Conservation (phyloP, 2,797 vertebrate genomes). For the Myoxocephalus aenaeus region DNA sequence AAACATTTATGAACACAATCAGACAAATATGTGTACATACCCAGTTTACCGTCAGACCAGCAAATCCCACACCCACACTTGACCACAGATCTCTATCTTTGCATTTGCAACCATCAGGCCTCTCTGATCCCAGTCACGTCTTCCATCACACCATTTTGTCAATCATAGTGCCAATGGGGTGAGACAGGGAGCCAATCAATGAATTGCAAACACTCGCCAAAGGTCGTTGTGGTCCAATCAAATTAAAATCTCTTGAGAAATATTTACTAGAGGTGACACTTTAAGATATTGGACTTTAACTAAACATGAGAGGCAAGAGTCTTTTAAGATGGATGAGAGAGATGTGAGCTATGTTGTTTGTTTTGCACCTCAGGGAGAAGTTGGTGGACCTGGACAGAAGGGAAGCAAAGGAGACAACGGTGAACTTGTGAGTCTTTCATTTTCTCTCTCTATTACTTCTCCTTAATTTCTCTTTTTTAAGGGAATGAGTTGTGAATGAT, state of each 20-base stretch:
- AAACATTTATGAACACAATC: constrained; percentile 17
- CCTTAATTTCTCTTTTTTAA: background rate
- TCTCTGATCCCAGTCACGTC: constrained; percentile 66
- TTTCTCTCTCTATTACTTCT: background rate
- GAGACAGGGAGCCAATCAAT: constrained; percentile 75
- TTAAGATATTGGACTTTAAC: constrained; percentile 62
- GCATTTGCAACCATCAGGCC: constrained; percentile 39
- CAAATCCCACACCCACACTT: constrained; percentile 29
- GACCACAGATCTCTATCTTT: constrained; percentile 46
- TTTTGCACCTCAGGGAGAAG: constrained; percentile 91
- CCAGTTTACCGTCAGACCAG: constrained; percentile 39
- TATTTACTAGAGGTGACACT: constrained; percentile 76
- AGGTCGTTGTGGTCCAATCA: constrained; percentile 75
- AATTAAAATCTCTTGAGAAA: constrained; percentile 77
- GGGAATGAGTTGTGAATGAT: constrained; percentile 9
- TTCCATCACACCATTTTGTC: constrained; percentile 56
- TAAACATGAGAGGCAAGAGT: constrained; percentile 41
- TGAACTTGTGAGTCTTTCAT: constrained; percentile 90
- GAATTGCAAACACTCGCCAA: constrained; percentile 75
- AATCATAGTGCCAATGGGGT: constrained; percentile 59
- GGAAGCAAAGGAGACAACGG: constrained; percentile 98
- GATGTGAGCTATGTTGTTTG: constrained; percentile 68
- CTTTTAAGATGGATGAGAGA: constrained; percentile 46
- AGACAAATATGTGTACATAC: constrained; percentile 12
- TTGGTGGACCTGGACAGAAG: constrained; percentile 97